These are phyloP conservation scores for Centropus unirufus DNA, from an alignment of 2,113 vertebrate species.

Conservation along the genomic window DNA sequence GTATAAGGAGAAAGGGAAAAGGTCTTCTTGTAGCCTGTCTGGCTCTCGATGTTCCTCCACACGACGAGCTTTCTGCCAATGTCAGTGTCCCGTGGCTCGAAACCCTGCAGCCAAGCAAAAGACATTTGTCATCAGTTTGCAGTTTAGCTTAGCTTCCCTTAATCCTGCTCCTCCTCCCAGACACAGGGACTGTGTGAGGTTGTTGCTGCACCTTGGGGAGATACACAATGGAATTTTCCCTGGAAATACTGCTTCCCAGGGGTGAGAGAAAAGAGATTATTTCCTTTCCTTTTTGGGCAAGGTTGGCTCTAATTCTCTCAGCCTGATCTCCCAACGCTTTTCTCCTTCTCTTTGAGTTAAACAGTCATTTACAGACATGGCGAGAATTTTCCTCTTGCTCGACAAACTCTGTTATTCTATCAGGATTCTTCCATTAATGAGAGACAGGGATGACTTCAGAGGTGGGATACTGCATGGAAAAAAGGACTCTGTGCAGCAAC, in stretches of 20 bases:
- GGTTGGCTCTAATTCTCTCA: not conserved
- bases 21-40: constrained; percentile 86
- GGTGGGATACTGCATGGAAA: not conserved
- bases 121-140: not conserved
- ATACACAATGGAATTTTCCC: not conserved
- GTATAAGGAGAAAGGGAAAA: constrained; percentile 83
- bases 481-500: not conserved
- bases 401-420: not conserved
- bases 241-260: not conserved
- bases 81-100: constrained; percentile 91
- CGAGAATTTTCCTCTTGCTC: not conserved
- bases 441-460: not conserved
- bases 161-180: not conserved
- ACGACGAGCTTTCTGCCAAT: constrained; percentile 87
- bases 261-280: not conserved
- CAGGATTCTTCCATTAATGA: not conserved
- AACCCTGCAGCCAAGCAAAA: constrained; percentile 81
- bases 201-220: not conserved
- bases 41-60: constrained; percentile 85
- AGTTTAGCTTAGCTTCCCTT: not conserved
- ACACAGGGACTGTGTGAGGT: not conserved
- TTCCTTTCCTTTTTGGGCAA: not conserved
- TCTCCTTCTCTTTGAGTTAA: not conserved
- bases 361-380: not conserved
- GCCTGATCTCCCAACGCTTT: not conserved